Evolutionary conservation across 2,888 invertebrate species (phyloP).

Genomic region (Sepioteuthis lessoniana): DNA sequence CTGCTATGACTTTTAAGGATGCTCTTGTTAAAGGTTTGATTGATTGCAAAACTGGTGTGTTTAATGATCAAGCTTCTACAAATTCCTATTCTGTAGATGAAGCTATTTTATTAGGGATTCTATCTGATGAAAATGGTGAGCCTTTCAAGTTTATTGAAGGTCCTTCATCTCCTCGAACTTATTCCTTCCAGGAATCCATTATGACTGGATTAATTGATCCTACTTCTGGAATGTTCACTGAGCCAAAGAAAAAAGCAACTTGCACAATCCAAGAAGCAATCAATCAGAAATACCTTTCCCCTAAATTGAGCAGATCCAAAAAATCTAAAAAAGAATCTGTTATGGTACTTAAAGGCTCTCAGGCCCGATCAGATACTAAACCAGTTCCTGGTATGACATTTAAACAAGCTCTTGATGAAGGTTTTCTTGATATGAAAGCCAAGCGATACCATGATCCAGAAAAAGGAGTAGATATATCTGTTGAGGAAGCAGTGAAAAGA

Average conservation of each 20-base stretch:
- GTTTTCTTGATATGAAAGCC: constrained; percentile 49
- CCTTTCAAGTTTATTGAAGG: constrained; percentile 67
- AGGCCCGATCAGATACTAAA: background rate
- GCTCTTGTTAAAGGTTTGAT: constrained; percentile 86
- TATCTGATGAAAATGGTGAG: constrained; percentile 62
- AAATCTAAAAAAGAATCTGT: constrained; percentile 60
- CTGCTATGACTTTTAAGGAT: constrained; percentile 79
- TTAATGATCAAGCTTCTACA: constrained; percentile 87
- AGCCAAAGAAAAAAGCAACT: constrained; percentile 79
- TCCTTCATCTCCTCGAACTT: constrained; percentile 66
- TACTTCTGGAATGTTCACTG: constrained; percentile 82
- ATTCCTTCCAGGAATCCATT: constrained; percentile 80
- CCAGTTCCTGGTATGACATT: constrained; percentile 70
- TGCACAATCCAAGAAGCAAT: constrained; percentile 86
- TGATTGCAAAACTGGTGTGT: constrained; percentile 70
- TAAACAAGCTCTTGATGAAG: constrained; percentile 51
- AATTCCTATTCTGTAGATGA: constrained; percentile 88
- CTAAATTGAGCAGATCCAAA: constrained; percentile 60
- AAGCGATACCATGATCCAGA: constrained; percentile 51
- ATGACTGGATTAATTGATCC: constrained; percentile 86
- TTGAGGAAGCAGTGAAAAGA: constrained; percentile 56
- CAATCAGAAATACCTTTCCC: constrained; percentile 73
- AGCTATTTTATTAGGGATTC: constrained; percentile 77
- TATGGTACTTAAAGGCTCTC: constrained; percentile 64
- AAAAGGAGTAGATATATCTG: constrained; percentile 56